These are phyloP conservation scores for Mus musculus DNA, from an alignment of 2,113 vertebrate species.

Conservation along the genomic window GRCm39 chr14:56075501-56076000, in stretches of 20 bases:
- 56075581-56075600: neutral
- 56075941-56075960: neutral
- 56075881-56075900: neutral
- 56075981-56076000: neutral
- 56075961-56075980: no score
- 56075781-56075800: neutral
- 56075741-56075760: neutral
- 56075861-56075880: neutral
- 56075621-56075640: neutral
- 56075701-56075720: neutral
- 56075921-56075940: neutral
- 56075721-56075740: neutral
- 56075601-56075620: neutral
- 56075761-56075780: conserved; percentile 10
- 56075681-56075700: neutral
- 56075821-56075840: neutral
- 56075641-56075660: neutral
- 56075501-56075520: neutral
- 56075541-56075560: neutral
- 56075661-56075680: neutral
- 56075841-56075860: neutral
- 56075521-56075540: neutral
- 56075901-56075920: neutral
- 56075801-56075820: neutral
- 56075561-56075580: neutral